Evolutionary conservation across 2,113 vertebrate species (phyloP).

Genomic region (Balaeniceps rex): DNA sequence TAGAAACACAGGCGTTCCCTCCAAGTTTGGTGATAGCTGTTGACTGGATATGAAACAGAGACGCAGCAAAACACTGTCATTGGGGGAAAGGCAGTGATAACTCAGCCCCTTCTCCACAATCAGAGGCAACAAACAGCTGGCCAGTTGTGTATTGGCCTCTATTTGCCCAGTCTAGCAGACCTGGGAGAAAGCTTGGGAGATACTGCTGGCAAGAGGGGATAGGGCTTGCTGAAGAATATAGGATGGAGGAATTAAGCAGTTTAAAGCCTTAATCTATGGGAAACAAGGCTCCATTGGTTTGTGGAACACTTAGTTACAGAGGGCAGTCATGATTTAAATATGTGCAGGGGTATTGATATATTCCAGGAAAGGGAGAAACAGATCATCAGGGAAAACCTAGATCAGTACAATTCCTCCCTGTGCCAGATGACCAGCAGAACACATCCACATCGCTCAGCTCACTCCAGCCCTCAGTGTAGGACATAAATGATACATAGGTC

Average conservation of each 20-base stretch:
- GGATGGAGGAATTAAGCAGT: neutral
- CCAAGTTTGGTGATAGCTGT: neutral
- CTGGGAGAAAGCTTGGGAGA: neutral
- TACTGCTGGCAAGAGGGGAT: neutral
- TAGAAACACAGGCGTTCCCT: neutral
- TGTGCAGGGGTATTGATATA: neutral
- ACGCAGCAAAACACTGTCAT: neutral
- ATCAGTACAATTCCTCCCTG: neutral
- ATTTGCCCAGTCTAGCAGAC: neutral
- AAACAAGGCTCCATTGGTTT: neutral
- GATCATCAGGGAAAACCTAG: neutral
- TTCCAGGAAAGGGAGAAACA: neutral
- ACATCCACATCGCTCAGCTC: neutral
- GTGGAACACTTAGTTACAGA: neutral
- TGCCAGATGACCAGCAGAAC: neutral
- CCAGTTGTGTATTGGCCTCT: neutral
- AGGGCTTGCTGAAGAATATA: neutral
- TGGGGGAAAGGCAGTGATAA: neutral
- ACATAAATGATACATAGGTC: neutral
- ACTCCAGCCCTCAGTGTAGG: neutral
- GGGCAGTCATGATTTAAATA: neutral
- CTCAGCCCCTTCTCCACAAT: neutral
- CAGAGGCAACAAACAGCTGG: neutral
- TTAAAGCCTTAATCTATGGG: neutral
- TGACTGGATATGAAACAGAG: neutral